Conservation (phyloP, 2,888 invertebrate species). For the Phanerotoma sp. region DNA sequence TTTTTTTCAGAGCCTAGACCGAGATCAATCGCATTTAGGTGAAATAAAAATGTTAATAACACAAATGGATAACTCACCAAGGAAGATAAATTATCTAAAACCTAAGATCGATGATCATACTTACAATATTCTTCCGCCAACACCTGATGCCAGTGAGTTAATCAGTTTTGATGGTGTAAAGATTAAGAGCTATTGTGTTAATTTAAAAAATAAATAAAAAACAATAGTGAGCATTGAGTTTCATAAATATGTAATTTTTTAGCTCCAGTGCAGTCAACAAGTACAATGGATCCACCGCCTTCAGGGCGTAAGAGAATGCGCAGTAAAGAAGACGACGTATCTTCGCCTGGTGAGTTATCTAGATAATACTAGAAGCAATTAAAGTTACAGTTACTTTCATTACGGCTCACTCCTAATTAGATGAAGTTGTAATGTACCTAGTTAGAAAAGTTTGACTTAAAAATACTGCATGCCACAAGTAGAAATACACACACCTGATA, state of each 20-base stretch:
- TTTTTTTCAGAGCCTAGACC: no score
- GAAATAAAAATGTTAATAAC: conserved; percentile 42
- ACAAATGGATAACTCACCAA: conserved; percentile 48
- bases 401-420: conserved; percentile 29
- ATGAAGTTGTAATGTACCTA: conserved; percentile 33
- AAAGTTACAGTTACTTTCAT: conserved; percentile 27
- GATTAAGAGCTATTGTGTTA: no score
- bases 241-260: neutral
- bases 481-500: conserved; percentile 2
- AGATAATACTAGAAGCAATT: conserved; percentile 31
- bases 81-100: conserved; percentile 34
- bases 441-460: conserved; percentile 48
- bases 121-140: conserved; percentile 36
- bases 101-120: conserved; percentile 25
- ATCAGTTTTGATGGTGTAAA: no score
- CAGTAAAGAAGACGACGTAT: conserved; percentile 42
- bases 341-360: conserved; percentile 45
- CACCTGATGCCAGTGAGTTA: conserved; percentile 38
- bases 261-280: conserved; percentile 26
- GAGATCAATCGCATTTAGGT: no score
- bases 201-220: neutral
- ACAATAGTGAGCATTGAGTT: neutral
- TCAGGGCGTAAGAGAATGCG: conserved; percentile 48
- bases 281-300: conserved; percentile 40
- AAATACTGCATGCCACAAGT: conserved; percentile 14